These are phyloP conservation scores for Dasyprocta punctata DNA, from an alignment of 2,113 vertebrate species.

Conservation along the genomic window DNA sequence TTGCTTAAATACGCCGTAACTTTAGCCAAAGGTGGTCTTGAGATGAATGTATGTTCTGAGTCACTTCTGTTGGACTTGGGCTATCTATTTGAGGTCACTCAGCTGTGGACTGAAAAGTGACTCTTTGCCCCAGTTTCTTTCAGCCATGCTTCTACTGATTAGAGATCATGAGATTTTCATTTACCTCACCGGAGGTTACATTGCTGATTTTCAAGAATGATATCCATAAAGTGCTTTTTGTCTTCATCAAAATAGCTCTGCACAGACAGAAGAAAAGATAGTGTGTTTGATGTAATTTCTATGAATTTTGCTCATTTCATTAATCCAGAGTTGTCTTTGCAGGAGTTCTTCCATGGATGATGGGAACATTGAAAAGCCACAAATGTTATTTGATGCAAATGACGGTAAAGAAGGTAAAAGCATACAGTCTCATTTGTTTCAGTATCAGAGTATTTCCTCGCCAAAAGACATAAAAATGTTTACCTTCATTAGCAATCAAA, in stretches of 20 bases:
- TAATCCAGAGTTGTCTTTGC: slow-evolving; percentile 77
- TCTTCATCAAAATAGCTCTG: slow-evolving; percentile 29
- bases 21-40: slow-evolving; percentile 20
- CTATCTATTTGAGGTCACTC: slow-evolving; percentile 27
- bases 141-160: slow-evolving; percentile 45
- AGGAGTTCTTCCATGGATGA: slow-evolving; percentile 82
- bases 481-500: not conserved
- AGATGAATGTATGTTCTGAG: not conserved
- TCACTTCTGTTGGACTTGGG: not conserved
- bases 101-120: not conserved
- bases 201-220: slow-evolving; percentile 11
- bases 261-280: not conserved
- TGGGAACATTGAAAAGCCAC: slow-evolving; percentile 66
- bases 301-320: slow-evolving; percentile 59
- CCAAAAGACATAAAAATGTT: not conserved
- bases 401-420: slow-evolving; percentile 84
- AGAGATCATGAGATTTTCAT: slow-evolving; percentile 57
- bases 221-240: slow-evolving; percentile 66
- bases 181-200: not conserved
- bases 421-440: not conserved
- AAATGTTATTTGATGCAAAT: slow-evolving; percentile 48
- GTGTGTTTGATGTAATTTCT: slow-evolving; percentile 20
- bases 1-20: slow-evolving; percentile 1
- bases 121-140: slow-evolving; percentile 41
- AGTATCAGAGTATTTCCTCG: not conserved